Base-by-base conservation (phyloP, 2,888 invertebrate species). In the Lingula anatina region DNA sequence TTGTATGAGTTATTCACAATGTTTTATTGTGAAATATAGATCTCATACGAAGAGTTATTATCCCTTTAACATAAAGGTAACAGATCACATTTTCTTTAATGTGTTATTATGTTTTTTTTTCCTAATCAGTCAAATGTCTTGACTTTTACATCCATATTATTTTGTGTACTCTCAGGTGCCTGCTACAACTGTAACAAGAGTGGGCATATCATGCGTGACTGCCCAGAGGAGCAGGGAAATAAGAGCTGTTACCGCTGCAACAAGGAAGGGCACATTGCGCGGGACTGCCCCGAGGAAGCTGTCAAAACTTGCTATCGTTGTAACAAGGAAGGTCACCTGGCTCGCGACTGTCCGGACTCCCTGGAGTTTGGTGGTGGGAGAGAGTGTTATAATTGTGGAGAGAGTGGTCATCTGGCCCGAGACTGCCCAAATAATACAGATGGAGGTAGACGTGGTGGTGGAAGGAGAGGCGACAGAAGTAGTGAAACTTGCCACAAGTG, bases 111-210 rank as follows among this genome's bases (percentile, higher is more conserved):
- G n/a, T n/a, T n/a, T n/a, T n/a, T n/a, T n/a, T n/a, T n/a, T n/a
- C n/a, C n/a, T n/a, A n/a, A n/a, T n/a, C n/a, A n/a, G n/a, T n/a
- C n/a, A n/a, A n/a, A n/a, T n/a, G n/a, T n/a, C n/a, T n/a, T n/a
- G n/a, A n/a, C n/a, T n/a, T n/a, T n/a, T n/a, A n/a, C n/a, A n/a
- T n/a, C n/a, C n/a, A n/a, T n/a, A n/a, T n/a, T n/a, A n/a, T n/a
- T n/a, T n/a, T n/a, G n/a, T n/a, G n/a, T n/a, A n/a, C n/a, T n/a
- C 51, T 23, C 62, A 76, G 78, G 90, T 78, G 89, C 89, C 70
- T 94, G 93, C 83, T 94, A 93, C 84, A 93, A 89, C 80, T 94
- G 93, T 83, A 89, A 89, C 81, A 90, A 90, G 83, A 86, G 88
- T 61, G 93, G 92, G 65, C 86, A 88, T 84, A 88, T 93, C 77